Base-by-base conservation (phyloP, 2,797 vertebrate genomes). In the Menidia menidia region DNA sequence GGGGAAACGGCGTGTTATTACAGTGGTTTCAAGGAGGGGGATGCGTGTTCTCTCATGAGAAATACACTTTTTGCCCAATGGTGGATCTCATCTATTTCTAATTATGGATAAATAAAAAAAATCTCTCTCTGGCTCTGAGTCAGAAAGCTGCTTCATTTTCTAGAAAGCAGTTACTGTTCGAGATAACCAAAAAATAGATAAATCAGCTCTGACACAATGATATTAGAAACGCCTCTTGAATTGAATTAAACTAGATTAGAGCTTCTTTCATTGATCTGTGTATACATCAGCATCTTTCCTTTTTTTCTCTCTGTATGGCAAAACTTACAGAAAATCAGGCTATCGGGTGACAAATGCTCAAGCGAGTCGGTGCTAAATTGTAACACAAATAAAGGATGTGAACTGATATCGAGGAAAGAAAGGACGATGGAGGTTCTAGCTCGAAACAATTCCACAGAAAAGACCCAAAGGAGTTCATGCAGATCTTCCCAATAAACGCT, bases 81-180 rank as follows among this genome's bases (percentile, higher is more conserved):
- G 61, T 76, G 58, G 82, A 68, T 77, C 68, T 83, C 54, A 83
- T 88, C 73, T 88, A 71, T 83, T 85, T 85, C 70, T 52, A 45
- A 86, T 87, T 77, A 81, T 73, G 68, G 59, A 61, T 68, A 65
- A 44, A 53, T 57, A 43, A 68, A 72, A 39, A 51, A 58, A 63
- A 76, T 41, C 62, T 50, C 62, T 50, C 15, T 25, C n/a, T n/a
- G 10, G 64, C 31, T 57, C 15, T 35, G 59, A 50, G 42, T 45
- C 54, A n/a, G 19, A 71, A 47, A 25, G 66, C 57, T 4, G 31
- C 55, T 76, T 77, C 58, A 77, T 44, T 63, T 74, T 18, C 44
- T 47, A 55, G 48, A 13, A 19, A 62, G 19, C 0, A 2, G 11
- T 73, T 74, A 62, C 66, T 64, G 43, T 58, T 42, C 41, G 71